Conservation (phyloP, 2,113 vertebrate genomes). For the Eretmodus cyanostictus region DNA sequence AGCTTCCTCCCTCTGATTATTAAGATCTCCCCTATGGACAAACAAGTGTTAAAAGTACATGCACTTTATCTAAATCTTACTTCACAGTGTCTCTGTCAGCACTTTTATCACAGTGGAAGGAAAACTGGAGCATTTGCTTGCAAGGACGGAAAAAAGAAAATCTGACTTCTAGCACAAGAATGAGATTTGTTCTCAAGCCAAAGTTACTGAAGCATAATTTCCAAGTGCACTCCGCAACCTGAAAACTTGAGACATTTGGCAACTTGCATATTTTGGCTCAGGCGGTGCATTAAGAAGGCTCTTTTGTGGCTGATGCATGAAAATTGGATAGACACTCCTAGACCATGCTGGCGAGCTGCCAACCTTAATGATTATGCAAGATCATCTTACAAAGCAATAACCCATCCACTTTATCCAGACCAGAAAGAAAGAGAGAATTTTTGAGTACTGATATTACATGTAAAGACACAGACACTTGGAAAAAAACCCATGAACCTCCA, state of each 20-base stretch:
- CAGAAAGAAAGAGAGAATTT: not conserved
- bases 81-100: constrained; percentile 24
- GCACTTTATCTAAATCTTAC: constrained; percentile 19
- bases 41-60: constrained; percentile 9
- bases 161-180: constrained; percentile 1
- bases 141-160: constrained; percentile 4
- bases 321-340: constrained; percentile 60
- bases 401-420: constrained; percentile 6
- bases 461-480: not conserved
- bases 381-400: constrained; percentile 62
- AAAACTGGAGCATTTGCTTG: constrained; percentile 22
- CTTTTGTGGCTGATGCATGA: constrained; percentile 58
- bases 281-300: constrained; percentile 38
- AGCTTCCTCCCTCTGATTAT: constrained; percentile 20
- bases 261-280: constrained; percentile 44
- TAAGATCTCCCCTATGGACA: not conserved
- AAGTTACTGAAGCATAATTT: constrained; percentile 25
- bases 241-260: constrained; percentile 63
- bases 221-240: constrained; percentile 43
- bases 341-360: constrained; percentile 42
- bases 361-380: constrained; percentile 57
- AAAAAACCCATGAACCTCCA: not conserved
- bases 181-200: constrained; percentile 30
- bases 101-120: constrained; percentile 29
- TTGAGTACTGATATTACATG: not conserved